Conservation (phyloP, 2,888 invertebrate genomes). For the Cryptocheilus praepositus region DNA sequence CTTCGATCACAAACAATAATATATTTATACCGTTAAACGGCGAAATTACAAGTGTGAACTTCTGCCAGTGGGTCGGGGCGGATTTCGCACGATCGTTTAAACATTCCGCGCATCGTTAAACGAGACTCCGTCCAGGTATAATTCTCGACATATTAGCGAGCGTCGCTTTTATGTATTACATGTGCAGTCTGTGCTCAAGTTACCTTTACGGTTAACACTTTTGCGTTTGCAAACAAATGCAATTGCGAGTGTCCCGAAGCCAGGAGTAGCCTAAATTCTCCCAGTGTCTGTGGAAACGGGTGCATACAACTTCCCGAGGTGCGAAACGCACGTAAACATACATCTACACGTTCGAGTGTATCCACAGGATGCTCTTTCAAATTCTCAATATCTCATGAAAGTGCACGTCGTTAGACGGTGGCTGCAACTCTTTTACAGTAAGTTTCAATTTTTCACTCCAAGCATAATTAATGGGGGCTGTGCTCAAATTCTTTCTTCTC, state of each 20-base stretch:
- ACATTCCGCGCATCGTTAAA: too few relatives aligned
- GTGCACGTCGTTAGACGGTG: too few relatives aligned
- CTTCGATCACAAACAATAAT: slow-evolving; percentile 52
- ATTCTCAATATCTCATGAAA: not conserved
- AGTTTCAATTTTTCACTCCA: too few relatives aligned
- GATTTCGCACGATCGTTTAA: too few relatives aligned
- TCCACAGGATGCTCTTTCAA: slow-evolving; percentile 2
- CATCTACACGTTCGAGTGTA: slow-evolving; percentile 21
- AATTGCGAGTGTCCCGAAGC: slow-evolving; percentile 18
- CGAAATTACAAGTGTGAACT: slow-evolving; percentile 27
- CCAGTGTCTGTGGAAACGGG: slow-evolving; percentile 22
- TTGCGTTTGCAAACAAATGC: slow-evolving; percentile 18
- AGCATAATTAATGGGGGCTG: too few relatives aligned
- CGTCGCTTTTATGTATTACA: slow-evolving; percentile 51
- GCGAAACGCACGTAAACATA: slow-evolving; percentile 37
- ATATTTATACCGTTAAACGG: slow-evolving; percentile 46
- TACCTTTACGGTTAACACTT: slow-evolving; percentile 29
- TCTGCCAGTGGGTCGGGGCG: slow-evolving; percentile 6
- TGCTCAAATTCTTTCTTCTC: too few relatives aligned
- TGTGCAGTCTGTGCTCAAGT: slow-evolving; percentile 46
- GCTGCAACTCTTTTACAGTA: too few relatives aligned
- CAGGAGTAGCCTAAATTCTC: slow-evolving; percentile 13
- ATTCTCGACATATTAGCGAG: slow-evolving; percentile 36
- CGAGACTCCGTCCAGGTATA: slow-evolving; percentile 25
- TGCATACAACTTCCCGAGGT: slow-evolving; percentile 11